Percentiles rank a stretch among this genome's conserved stretches.
These are phyloP conservation scores for Macaria liturata DNA, from an alignment of 2,888 invertebrate species.

Conservation along the genomic window DNA sequence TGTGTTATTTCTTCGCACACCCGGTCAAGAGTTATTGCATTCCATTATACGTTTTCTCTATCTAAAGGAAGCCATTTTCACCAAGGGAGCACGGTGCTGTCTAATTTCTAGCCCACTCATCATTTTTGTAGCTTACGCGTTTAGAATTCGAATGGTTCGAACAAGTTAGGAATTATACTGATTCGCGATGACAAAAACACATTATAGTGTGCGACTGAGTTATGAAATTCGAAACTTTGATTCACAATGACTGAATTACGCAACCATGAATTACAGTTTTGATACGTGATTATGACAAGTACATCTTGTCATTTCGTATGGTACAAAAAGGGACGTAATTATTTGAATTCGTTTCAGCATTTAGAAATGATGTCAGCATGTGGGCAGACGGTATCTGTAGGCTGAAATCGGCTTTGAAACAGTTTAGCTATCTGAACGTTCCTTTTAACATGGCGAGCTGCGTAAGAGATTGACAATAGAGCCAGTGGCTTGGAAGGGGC, in stretches of 20 bases:
- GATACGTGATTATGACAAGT: too few species aligned
- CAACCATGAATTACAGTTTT: too few species aligned
- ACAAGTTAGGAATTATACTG: too few species aligned
- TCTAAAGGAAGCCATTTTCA: constrained; percentile 82
- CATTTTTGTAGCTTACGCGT: constrained; percentile 46
- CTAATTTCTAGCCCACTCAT: constrained; percentile 75
- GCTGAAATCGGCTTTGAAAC: constrained; percentile 48
- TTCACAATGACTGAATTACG: too few species aligned
- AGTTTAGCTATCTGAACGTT: constrained; percentile 49
- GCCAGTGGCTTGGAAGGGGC: constrained; percentile 75
- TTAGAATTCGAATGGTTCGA: too few species aligned
- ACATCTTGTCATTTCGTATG: too few species aligned
- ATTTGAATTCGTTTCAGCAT: neutral
- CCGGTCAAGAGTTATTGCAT: constrained; percentile 84
- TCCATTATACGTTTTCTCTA: constrained; percentile 83
- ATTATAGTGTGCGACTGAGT: too few species aligned
- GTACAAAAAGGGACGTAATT: too few species aligned
- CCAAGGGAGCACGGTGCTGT: constrained; percentile 78
- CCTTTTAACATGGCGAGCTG: constrained; percentile 68
- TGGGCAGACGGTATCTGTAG: constrained; percentile 15
- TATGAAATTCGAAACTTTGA: too few species aligned
- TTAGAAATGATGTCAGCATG: constrained; percentile 18
- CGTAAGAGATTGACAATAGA: constrained; percentile 78
- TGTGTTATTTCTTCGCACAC: constrained; percentile 83
- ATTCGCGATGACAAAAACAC: too few species aligned